phyloP scores from a whole-genome alignment of 2,888 invertebrate genomes.

The Epirrita christyi region DNA sequence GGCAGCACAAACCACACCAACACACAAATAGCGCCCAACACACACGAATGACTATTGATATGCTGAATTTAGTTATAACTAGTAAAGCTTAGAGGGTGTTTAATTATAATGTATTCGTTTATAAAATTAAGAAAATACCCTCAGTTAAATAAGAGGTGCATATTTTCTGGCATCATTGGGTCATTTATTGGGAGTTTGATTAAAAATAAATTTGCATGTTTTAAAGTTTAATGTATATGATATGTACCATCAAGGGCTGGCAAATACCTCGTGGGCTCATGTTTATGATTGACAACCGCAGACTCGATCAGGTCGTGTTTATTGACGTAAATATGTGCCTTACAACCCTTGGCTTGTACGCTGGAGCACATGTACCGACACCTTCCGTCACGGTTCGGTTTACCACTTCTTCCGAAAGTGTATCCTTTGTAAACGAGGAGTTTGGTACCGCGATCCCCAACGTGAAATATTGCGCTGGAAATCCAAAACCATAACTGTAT shows the following conservation, averaged over 20 bases:
- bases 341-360: constrained; percentile 11
- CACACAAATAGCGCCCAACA: too few relatives aligned
- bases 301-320: not conserved
- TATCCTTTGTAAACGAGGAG: constrained; percentile 13
- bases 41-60: too few relatives aligned
- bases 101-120: too few relatives aligned
- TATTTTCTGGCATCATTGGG: too few relatives aligned
- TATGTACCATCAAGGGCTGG: constrained; percentile 12
- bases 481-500: not conserved
- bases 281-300: constrained; percentile 6
- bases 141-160: too few relatives aligned
- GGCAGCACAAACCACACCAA: too few relatives aligned
- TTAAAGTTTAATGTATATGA: constrained; percentile 9
- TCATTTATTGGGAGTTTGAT: too few relatives aligned
- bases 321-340: constrained; percentile 8
- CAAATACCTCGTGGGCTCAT: constrained; percentile 15
- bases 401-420: constrained; percentile 14
- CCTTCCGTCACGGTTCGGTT: not conserved
- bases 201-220: not conserved
- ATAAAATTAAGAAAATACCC: too few relatives aligned
- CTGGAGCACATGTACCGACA: constrained; percentile 25
- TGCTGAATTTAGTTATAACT: too few relatives aligned
- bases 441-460: constrained; percentile 4
- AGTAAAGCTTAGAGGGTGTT: too few relatives aligned
- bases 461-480: constrained; percentile 6